Conservation (phyloP, 2,888 invertebrate species). For the Tribolium freemani region DNA sequence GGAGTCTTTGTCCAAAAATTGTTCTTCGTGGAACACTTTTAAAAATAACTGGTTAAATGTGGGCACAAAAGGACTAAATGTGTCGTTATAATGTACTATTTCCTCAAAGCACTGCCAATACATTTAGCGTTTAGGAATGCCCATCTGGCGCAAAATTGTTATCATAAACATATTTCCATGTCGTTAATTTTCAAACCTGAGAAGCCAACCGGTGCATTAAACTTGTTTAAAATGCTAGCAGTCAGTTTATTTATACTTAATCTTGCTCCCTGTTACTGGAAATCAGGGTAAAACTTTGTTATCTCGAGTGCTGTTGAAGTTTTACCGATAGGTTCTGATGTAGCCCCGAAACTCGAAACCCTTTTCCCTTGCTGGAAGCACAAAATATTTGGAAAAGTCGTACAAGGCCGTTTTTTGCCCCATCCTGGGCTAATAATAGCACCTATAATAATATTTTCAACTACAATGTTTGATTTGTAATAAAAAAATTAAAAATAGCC, state of each 20-base stretch:
- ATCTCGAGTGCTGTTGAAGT: not conserved
- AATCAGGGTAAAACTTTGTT: not conserved
- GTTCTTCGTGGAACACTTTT: not conserved
- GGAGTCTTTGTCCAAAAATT: slow-evolving; percentile 9
- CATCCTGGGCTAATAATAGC: not conserved
- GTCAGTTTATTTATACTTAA: not conserved
- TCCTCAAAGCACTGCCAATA: not conserved
- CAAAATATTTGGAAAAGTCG: not conserved
- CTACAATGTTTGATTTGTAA: slow-evolving; percentile 35
- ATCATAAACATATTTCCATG: not conserved
- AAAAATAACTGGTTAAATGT: not conserved
- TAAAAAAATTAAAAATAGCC: slow-evolving; percentile 40
- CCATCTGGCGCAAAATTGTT: not conserved
- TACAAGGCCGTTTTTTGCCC: not conserved
- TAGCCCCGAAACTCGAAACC: not conserved
- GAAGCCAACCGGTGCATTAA: not conserved
- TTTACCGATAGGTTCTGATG: not conserved
- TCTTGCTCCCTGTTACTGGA: not conserved
- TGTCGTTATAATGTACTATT: not conserved
- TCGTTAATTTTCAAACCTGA: too few species aligned
- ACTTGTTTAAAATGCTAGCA: not conserved
- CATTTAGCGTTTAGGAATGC: not conserved
- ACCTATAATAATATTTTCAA: not conserved
- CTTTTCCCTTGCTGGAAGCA: not conserved
- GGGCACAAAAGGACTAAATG: not conserved